Conservation (phyloP, 1,140 invertebrate genomes). For the Philotrypesis tridentata region DNA sequence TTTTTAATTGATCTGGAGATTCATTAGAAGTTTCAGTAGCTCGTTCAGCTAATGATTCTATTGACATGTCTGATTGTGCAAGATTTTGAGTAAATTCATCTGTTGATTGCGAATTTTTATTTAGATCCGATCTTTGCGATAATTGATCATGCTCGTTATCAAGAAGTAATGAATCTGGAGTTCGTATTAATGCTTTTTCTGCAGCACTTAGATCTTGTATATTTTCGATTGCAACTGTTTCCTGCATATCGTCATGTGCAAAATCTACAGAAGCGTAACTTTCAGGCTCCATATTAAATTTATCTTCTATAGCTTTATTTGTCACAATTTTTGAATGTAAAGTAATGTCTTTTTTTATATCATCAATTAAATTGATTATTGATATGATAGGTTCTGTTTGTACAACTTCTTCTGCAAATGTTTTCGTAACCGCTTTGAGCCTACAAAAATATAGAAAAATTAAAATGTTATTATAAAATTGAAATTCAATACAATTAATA, state of each 20-base stretch:
- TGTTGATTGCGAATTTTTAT: background rate
- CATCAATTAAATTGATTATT: slow-evolving; percentile 61
- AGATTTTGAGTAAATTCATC: slow-evolving; percentile 30
- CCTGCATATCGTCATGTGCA: background rate
- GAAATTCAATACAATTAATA: background rate
- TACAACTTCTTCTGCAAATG: slow-evolving; percentile 48
- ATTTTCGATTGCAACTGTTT: background rate
- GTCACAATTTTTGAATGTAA: background rate
- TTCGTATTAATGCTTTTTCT: slow-evolving; percentile 4
- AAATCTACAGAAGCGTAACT: slow-evolving; percentile 12
- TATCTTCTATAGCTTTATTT: background rate
- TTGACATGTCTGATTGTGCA: background rate
- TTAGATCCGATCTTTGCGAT: background rate
- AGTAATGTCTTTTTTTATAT: slow-evolving; percentile 60
- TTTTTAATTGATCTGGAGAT: background rate
- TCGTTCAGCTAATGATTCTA: slow-evolving; percentile 4
- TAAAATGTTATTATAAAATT: background rate
- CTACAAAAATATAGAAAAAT: slow-evolving; percentile 44
- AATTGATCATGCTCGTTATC: background rate
- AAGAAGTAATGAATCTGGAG: background rate
- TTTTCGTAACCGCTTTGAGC: slow-evolving; percentile 55
- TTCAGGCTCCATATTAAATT: background rate
- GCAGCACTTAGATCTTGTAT: background rate
- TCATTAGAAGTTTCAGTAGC: slow-evolving; percentile 1
- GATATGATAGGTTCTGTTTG: slow-evolving; percentile 47